A percentile compares a stretch with the other conserved stretches of the same genome.
These are phyloP conservation scores for Parnassius apollo DNA, from an alignment of 2,888 invertebrate species.

Conservation along the genomic window DNA sequence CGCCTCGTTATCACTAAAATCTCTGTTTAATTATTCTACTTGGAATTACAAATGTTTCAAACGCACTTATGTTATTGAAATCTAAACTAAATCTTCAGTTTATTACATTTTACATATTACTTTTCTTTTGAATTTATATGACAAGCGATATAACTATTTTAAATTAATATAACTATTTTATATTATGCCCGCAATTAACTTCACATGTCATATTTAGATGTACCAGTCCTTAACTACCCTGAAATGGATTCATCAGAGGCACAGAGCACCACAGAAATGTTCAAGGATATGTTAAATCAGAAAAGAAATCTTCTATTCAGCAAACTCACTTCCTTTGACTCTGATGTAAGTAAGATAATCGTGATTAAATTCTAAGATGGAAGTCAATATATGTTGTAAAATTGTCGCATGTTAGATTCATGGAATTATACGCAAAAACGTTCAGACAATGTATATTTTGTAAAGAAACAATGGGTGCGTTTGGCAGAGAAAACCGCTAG, in stretches of 20 bases:
- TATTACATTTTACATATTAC: no score
- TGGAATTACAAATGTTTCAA: no score
- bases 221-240: constrained; percentile 82
- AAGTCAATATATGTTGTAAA: constrained; percentile 38
- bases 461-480: constrained; percentile 8
- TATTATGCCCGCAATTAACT: no score
- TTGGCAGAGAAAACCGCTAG: no score
- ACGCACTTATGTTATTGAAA: no score
- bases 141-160: no score
- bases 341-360: constrained; percentile 87
- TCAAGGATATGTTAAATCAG: constrained; percentile 95
- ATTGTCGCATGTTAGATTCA: constrained; percentile 51
- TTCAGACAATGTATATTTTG: background rate
- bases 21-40: no score
- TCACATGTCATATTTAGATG: constrained; percentile 44
- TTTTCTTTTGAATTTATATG: no score
- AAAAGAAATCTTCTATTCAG: constrained; percentile 93
- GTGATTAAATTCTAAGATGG: constrained; percentile 9
- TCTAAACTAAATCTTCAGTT: no score
- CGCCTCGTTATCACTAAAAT: no score
- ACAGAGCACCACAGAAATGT: constrained; percentile 94
- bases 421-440: constrained; percentile 3
- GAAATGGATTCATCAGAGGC: constrained; percentile 84
- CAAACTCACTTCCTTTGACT: constrained; percentile 93
- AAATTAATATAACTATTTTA: no score